Base-by-base conservation (phyloP, 2,888 invertebrate species). In the Hypselothyrea guttata region DNA sequence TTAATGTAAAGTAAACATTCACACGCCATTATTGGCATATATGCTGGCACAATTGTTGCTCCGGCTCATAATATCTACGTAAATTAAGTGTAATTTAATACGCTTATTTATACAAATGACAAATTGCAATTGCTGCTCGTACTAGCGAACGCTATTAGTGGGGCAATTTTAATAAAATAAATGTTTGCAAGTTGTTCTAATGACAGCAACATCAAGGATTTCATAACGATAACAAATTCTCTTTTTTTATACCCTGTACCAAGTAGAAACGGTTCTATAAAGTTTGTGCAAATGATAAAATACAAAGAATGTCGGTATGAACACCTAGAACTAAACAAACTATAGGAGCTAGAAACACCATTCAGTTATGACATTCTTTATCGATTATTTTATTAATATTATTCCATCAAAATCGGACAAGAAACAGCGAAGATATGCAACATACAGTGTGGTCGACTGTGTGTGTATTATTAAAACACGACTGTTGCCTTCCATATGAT, bases 81-180 rank as follows among this genome's bases (percentile, higher is more conserved):
- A 66, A 71, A 81, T 81, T 67, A 75, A 55, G 61, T 63, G 79
- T 75, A 67, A 82, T 75, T 81, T 77, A 75, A 77, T 71, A 75
- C 65, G 61, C 42, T 59, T 68, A 75, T 63, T 78, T 69, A 72
- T 48, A 58, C 48, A 63, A 68, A 65, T 70, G 71, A 79, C 73
- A 73, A 75, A 71, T 69, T 65, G 57, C 48, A 28, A 41, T 37
- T 48, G 44, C 35, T 38, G 13, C 22, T n/a, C n/a, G n/a, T n/a
- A n/a, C 44, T 38, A 51, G 8, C 52, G 52, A 42, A 40, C 37
- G 46, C 42, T 35, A 57, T 63, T 54, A 54, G 15, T n/a, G 41
- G 15, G 13, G 27, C 53, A 45, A 53, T 57, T 38, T 56, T 38
- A 41, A 41, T 47, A 31, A 30, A 28, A 30, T 37, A 46, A 38